Conservation (phyloP, 2,888 invertebrate species). For the Acheta domesticus region DNA sequence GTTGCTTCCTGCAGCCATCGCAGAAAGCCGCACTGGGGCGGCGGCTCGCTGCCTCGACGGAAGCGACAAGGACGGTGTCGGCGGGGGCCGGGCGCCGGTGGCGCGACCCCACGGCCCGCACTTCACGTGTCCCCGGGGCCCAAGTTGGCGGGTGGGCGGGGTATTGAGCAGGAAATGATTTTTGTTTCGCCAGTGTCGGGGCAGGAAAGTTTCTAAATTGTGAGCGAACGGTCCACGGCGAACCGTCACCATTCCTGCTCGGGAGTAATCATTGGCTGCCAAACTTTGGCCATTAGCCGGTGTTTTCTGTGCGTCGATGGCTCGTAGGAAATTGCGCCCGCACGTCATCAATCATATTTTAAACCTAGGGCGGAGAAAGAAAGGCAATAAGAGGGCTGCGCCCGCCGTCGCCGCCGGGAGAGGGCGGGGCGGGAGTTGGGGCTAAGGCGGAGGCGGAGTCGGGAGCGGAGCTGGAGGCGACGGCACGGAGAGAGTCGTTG, state of each 20-base stretch:
- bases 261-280: background rate
- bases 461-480: too few relatives aligned
- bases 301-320: background rate
- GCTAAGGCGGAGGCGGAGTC: too few relatives aligned
- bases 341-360: conserved; percentile 18
- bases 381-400: background rate
- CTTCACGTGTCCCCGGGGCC: background rate
- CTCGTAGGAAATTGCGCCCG: conserved; percentile 18
- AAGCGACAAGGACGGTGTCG: too few relatives aligned
- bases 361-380: background rate
- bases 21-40: too few relatives aligned
- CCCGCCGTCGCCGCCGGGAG: background rate
- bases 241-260: conserved; percentile 18
- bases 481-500: too few relatives aligned
- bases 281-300: conserved; percentile 9
- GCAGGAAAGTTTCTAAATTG: background rate
- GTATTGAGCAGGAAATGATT: background rate
- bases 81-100: too few relatives aligned
- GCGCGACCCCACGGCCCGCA: too few relatives aligned
- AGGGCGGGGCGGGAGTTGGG: too few relatives aligned
- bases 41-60: too few relatives aligned
- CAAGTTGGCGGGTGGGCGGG: background rate
- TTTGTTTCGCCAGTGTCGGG: conserved; percentile 5
- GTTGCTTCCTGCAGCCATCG: too few relatives aligned
- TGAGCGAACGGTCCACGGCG: background rate